Conservation (phyloP, 2,113 vertebrate genomes). For the Aepyceros melampus region DNA sequence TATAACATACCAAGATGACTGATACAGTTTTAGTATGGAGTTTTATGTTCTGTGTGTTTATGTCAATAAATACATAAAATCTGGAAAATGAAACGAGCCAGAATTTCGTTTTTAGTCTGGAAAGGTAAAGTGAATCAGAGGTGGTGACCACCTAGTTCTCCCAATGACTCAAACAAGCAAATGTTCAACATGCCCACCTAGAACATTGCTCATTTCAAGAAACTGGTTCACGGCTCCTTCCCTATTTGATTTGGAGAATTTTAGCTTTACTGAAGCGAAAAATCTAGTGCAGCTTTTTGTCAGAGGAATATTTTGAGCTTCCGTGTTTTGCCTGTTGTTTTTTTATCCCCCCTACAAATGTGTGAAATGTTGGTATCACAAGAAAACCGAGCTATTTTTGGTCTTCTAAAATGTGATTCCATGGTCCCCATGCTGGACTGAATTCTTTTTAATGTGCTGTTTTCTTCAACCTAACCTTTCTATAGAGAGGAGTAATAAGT, state of each 20-base stretch:
- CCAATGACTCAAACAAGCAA: not conserved
- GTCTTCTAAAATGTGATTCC: not conserved
- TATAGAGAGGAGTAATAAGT: not conserved
- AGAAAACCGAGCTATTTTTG: conserved; percentile 23
- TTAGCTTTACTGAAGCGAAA: not conserved
- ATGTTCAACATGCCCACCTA: fast-evolving
- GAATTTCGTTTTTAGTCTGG: not conserved
- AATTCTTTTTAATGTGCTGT: not conserved
- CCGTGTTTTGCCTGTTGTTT: not conserved
- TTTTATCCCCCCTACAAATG: not conserved
- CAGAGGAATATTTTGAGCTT: conserved; percentile 25
- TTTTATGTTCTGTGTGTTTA: not conserved
- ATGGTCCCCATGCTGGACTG: not conserved
- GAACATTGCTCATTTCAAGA: not conserved
- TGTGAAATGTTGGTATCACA: conserved; percentile 6
- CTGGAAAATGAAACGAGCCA: not conserved
- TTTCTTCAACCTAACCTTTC: not conserved
- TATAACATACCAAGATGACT: not conserved
- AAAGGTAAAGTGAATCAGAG: not conserved
- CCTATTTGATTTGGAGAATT: not conserved
- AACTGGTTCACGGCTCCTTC: not conserved
- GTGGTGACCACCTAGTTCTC: not conserved
- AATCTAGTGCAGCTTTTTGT: not conserved
- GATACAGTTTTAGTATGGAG: not conserved
- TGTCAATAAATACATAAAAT: conserved; percentile 18